Evolutionary conservation across 1,140 invertebrate species (phyloP).

Genomic region (Epicauta chinensis): DNA sequence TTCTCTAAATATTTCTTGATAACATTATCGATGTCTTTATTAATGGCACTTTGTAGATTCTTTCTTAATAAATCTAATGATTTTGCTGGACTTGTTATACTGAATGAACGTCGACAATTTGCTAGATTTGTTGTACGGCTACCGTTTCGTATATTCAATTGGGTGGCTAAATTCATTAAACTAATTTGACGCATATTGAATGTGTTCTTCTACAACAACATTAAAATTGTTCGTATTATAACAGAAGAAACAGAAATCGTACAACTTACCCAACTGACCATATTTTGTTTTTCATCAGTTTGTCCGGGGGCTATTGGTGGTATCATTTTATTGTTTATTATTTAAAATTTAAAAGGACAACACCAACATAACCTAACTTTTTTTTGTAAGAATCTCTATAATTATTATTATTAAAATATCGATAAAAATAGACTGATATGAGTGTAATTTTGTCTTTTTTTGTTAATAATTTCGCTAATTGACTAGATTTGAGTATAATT

Average conservation of each 20-base stretch:
- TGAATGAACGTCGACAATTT: constrained; percentile 38
- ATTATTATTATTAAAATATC: too few relatives aligned
- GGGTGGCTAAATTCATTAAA: constrained; percentile 54
- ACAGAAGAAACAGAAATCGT: constrained; percentile 1
- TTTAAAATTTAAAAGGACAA: not conserved
- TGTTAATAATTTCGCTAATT: too few relatives aligned
- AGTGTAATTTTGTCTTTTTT: too few relatives aligned
- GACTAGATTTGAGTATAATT: too few relatives aligned
- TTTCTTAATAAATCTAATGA: constrained; percentile 66
- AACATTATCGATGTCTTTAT: constrained; percentile 69
- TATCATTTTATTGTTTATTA: constrained; percentile 34
- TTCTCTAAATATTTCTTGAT: constrained; percentile 70
- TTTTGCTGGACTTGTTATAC: constrained; percentile 54
- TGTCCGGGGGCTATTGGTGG: constrained; percentile 40
- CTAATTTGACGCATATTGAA: constrained; percentile 56
- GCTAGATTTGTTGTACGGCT: constrained; percentile 46
- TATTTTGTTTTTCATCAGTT: constrained; percentile 37
- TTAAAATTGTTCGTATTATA: constrained; percentile 9
- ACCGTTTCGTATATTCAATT: constrained; percentile 45
- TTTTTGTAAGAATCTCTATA: too few relatives aligned
- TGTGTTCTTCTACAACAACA: constrained; percentile 49
- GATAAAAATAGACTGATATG: too few relatives aligned
- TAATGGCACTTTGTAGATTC: constrained; percentile 67
- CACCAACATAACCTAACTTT: too few relatives aligned
- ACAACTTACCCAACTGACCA: constrained; percentile 40